Evolutionary conservation across 2,797 vertebrate genomes (phyloP), one percentile per base, ranked within the genome.

Genomic region (Eidolon dupreanum): DNA sequence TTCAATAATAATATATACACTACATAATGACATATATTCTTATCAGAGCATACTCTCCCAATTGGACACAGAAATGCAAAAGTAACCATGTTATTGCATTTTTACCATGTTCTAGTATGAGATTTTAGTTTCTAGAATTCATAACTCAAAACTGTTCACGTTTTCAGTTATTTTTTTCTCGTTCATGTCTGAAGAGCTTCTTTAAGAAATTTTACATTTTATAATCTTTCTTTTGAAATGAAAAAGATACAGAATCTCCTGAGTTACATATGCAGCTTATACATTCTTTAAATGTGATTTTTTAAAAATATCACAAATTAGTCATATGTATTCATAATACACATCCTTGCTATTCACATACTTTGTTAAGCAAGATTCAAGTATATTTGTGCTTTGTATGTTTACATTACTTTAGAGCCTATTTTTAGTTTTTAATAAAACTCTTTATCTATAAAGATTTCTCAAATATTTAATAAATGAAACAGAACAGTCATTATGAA

Each of bases 371-470:
- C 85, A 98, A 93, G 17, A 92, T 57, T 95, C 49, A 95, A 83
- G 46, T 92, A 74, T 51, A 93, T 79, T 92, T 97, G 95, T 96
- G 95, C 90, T 97, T 90, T 93, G 31, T 63, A 82, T 24, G 36
- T 81, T 96, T 95, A 93, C 68, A 94, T 96, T 82, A 95, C 55
- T 82, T 92, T 86, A 92, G 55, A 93, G 79, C 38, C 22, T 89
- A 94, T 66, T 85, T 96, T 95, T 93, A 90, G 57, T 46, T 87
- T 97, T 95, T 24, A 81, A 93, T 96, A 95, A 97, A 96, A 75
- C 8, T 53, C 15, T 55, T 16, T 78, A 81, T 93, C 70, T 90
- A 94, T 55, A 95, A 94, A 96, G 43, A 89, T 73, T 93, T 95
- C 66, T 92, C 88, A 93, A 88, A 83, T 91, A 97, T 83, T 93